Percentiles rank a stretch among this genome's conserved stretches.
Evolutionary conservation across 2,797 vertebrate species (phyloP).

Genomic region (Diceros bicornis): DNA sequence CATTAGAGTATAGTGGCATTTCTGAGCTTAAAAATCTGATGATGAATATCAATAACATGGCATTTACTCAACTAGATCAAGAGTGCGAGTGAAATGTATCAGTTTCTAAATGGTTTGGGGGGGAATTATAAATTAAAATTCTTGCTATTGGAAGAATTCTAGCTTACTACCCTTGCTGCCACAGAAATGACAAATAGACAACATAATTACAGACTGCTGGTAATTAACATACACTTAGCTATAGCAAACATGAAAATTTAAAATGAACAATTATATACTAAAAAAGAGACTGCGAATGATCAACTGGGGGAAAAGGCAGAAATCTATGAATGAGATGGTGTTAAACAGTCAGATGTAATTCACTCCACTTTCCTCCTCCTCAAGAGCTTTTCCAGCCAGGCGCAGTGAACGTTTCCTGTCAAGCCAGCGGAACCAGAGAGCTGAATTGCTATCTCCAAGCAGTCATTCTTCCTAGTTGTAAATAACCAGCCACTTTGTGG

Average conservation of each 20-base stretch:
- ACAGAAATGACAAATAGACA: constrained; percentile 72
- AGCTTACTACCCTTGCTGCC: neutral
- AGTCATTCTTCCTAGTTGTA: constrained; percentile 74
- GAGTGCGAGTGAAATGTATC: constrained; percentile 21
- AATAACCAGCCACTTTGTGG: constrained; percentile 72
- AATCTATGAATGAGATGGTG: constrained; percentile 62
- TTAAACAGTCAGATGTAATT: constrained; percentile 38
- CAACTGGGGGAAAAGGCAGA: constrained; percentile 40
- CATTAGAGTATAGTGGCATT: neutral
- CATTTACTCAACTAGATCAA: neutral
- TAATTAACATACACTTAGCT: constrained; percentile 80
- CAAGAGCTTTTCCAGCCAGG: neutral
- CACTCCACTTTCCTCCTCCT: neutral
- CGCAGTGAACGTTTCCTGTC: neutral
- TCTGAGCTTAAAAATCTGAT: neutral
- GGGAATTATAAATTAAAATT: constrained; percentile 54
- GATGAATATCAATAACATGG: neutral
- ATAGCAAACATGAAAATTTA: constrained; percentile 67
- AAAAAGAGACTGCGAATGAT: constrained; percentile 46
- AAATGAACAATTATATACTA: constrained; percentile 77
- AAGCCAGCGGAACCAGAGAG: neutral
- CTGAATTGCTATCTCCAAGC: constrained; percentile 46
- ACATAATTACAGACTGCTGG: constrained; percentile 73
- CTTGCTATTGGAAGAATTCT: constrained; percentile 51
- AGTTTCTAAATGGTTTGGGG: constrained; percentile 59